These are phyloP conservation scores for Chesias legatella DNA, from an alignment of 2,888 invertebrate genomes.

Conservation along the genomic window DNA sequence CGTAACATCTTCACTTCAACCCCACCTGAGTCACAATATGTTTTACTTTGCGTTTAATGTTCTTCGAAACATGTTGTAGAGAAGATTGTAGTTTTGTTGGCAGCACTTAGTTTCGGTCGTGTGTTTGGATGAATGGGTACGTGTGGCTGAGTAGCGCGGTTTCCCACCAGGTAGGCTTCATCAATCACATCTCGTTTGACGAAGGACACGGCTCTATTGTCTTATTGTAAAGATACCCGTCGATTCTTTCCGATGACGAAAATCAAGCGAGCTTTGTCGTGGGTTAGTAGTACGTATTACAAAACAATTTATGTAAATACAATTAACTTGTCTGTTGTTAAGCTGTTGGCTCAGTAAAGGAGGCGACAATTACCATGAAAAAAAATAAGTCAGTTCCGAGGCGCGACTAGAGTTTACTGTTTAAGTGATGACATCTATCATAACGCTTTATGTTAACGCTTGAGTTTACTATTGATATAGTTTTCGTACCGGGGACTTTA, in stretches of 20 bases:
- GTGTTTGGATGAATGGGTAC: conserved; percentile 42
- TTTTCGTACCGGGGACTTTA: no score
- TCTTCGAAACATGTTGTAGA: not conserved
- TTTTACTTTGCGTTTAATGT: no score
- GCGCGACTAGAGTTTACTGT: no score
- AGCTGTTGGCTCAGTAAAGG: no score
- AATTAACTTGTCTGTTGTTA: no score
- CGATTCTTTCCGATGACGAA: conserved; percentile 26
- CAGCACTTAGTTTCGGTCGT: conserved; percentile 3
- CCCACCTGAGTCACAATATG: no score
- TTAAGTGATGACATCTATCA: no score
- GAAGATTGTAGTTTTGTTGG: conserved; percentile 5
- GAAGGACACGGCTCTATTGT: conserved; percentile 49
- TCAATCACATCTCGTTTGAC: conserved; percentile 67
- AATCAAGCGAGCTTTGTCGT: conserved; percentile 12
- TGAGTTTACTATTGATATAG: no score
- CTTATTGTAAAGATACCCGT: conserved; percentile 41
- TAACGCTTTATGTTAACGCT: no score
- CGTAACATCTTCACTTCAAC: no score
- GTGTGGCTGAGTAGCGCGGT: conserved; percentile 51
- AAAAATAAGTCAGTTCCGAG: no score
- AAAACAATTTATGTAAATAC: conserved; percentile 7
- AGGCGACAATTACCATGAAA: no score
- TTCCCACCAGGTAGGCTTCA: conserved; percentile 48
- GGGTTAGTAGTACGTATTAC: conserved; percentile 4